Percentiles rank a stretch among this genome's conserved stretches.
Evolutionary conservation across 23 tunicate species (phyloP).

Genomic region (Ciona savignyi): DNA sequence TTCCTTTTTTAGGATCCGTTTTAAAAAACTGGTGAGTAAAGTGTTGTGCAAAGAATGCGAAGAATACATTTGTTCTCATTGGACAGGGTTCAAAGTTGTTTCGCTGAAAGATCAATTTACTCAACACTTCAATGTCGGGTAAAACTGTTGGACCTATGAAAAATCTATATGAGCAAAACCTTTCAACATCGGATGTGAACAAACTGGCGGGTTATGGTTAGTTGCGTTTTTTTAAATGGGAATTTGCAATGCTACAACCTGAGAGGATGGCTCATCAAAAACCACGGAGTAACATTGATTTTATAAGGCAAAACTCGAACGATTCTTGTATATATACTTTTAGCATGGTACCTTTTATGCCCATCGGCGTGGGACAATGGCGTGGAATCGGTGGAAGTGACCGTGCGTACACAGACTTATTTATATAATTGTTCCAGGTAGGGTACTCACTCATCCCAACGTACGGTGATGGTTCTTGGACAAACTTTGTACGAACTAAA

Average conservation of each 20-base stretch:
- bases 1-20: slow-evolving; percentile 28
- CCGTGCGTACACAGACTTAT: slow-evolving; percentile 34
- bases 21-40: slow-evolving; percentile 67
- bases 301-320: no score
- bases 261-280: no score
- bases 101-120: slow-evolving; percentile 12
- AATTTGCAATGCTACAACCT: no score
- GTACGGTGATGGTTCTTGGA: slow-evolving; percentile 38
- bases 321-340: no score
- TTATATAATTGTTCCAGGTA: slow-evolving; percentile 19
- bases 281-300: no score
- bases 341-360: slow-evolving; percentile 30
- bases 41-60: slow-evolving; percentile 59
- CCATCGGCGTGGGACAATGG: slow-evolving; percentile 50
- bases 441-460: slow-evolving; percentile 24
- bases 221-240: no score
- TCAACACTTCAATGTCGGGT: slow-evolving; percentile 25
- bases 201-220: no score
- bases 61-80: no score
- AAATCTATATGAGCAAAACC: no score
- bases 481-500: slow-evolving; percentile 23
- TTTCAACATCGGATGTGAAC: no score
- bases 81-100: slow-evolving; percentile 36
- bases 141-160: slow-evolving; percentile 23
- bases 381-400: slow-evolving; percentile 34